These are phyloP conservation scores for Oreochromis grahami DNA, from an alignment of 2,797 vertebrate genomes.

Conservation along the genomic window DNA sequence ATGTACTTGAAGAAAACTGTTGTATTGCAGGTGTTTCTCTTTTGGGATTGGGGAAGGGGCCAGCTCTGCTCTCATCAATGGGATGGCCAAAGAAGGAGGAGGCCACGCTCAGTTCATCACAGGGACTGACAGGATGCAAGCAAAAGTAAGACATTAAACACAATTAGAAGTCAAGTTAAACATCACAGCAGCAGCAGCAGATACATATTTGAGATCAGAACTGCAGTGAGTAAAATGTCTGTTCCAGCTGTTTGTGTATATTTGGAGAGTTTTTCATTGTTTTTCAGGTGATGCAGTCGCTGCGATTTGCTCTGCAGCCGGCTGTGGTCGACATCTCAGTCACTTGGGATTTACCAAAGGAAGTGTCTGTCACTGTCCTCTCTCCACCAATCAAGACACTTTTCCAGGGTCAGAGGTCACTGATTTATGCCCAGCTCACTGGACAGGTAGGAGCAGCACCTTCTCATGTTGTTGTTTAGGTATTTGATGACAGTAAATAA, in stretches of 20 bases:
- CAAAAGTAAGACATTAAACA: constrained; percentile 74
- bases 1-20: background rate
- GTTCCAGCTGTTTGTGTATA: no score
- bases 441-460: background rate
- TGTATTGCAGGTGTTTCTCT: constrained; percentile 80
- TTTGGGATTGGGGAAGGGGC: constrained; percentile 87
- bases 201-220: background rate
- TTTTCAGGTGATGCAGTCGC: no score
- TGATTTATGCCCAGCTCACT: background rate
- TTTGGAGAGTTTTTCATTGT: fast-evolving
- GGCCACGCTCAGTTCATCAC: constrained; percentile 83
- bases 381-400: background rate
- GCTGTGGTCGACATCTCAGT: fast-evolving
- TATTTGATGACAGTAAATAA: background rate
- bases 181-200: background rate
- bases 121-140: constrained; percentile 60
- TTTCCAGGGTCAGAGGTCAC: background rate
- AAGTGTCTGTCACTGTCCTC: constrained; percentile 62
- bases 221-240: no score
- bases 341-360: constrained; percentile 10
- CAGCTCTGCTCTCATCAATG: constrained; percentile 82
- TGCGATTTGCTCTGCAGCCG: no score
- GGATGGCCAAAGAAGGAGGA: constrained; percentile 75
- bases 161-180: background rate
- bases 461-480: background rate